Conservation (phyloP, 2,888 invertebrate species). For the Sthenelais limicola region DNA sequence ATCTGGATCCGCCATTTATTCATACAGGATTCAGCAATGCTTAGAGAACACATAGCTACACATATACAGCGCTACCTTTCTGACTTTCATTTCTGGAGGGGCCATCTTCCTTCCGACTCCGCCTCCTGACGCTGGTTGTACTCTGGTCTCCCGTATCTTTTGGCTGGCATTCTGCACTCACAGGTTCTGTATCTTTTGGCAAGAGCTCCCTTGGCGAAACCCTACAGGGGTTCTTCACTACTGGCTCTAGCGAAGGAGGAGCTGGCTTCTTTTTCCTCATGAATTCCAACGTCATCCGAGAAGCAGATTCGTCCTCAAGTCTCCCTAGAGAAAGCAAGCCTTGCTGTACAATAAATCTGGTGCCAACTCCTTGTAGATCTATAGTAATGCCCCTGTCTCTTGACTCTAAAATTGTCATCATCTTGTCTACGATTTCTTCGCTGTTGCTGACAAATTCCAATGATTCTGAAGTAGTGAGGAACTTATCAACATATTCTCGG, state of each 20-base stretch:
- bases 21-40: too few relatives aligned
- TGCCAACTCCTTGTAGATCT: neutral
- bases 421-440: neutral
- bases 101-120: too few relatives aligned
- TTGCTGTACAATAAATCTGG: conserved; percentile 2
- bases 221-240: too few relatives aligned
- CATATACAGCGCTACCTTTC: too few relatives aligned
- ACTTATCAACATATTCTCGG: neutral
- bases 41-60: too few relatives aligned
- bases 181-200: too few relatives aligned
- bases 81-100: too few relatives aligned
- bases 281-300: neutral
- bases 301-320: conserved; percentile 16
- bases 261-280: neutral
- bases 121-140: too few relatives aligned
- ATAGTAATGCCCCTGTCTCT: neutral
- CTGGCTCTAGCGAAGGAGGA: conserved; percentile 16
- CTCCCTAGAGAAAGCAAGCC: conserved; percentile 16
- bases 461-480: neutral
- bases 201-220: too few relatives aligned
- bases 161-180: too few relatives aligned
- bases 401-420: conserved; percentile 4
- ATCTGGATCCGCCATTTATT: too few relatives aligned
- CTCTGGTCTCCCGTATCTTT: too few relatives aligned
- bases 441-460: conserved; percentile 17